Evolutionary conservation across 2,113 vertebrate species (phyloP).

Genomic region (Hyla sarda): DNA sequence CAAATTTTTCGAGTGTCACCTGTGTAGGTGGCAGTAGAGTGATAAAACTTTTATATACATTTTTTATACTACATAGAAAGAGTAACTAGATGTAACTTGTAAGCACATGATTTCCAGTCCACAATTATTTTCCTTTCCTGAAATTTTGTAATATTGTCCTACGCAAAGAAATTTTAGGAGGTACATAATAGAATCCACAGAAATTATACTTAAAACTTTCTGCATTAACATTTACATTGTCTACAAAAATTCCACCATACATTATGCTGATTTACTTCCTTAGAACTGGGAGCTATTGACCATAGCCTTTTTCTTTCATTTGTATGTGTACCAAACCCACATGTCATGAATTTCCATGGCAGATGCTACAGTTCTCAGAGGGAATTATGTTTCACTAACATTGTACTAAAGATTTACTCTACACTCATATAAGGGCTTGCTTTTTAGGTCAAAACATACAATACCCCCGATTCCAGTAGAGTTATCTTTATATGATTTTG

Average conservation of each 20-base stretch:
- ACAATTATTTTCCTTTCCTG: too few species aligned
- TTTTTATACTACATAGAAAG: too few species aligned
- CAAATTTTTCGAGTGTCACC: too few species aligned
- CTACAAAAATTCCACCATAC: not conserved
- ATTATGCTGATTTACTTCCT: not conserved
- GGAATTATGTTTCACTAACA: constrained; percentile 10
- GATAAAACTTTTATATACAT: too few species aligned
- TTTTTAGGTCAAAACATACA: not conserved
- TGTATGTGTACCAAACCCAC: not conserved
- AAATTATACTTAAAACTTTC: not conserved
- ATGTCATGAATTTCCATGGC: not conserved
- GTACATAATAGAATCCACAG: not conserved
- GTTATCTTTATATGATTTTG: not conserved
- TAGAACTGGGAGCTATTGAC: not conserved
- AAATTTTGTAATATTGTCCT: too few species aligned
- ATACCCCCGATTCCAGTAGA: too few species aligned
- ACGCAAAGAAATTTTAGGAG: too few species aligned
- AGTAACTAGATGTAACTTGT: too few species aligned
- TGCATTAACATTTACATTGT: too few species aligned
- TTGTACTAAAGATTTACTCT: not conserved
- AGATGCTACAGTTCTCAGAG: constrained; percentile 25
- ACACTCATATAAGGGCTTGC: not conserved
- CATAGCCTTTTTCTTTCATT: not conserved
- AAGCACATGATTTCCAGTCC: too few species aligned
- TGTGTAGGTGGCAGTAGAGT: not conserved